Percentiles rank a stretch among this genome's conserved stretches.
phyloP scores from a whole-genome alignment of 2,113 vertebrate genomes.

The Cyphotilapia sp. region DNA sequence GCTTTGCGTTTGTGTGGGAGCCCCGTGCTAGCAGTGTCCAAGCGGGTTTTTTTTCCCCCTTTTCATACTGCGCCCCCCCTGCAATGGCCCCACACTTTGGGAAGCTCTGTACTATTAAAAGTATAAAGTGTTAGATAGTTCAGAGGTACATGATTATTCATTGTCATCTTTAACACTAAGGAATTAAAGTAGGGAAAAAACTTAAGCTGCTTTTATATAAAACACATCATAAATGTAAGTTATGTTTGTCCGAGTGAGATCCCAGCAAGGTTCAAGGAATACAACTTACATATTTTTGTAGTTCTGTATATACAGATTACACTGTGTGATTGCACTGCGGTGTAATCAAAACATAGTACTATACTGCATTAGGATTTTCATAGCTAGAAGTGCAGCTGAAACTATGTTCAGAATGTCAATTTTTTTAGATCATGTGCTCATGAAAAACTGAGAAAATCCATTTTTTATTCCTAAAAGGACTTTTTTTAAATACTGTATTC shows the following conservation, averaged over 20 bases:
- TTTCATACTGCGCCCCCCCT: too few relatives aligned
- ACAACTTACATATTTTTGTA: not conserved
- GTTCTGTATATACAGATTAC: not conserved
- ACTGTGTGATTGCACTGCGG: accelerated
- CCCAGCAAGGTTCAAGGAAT: not conserved
- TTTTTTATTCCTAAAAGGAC: not conserved
- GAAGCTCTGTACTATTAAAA: not conserved
- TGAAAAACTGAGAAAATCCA: not conserved
- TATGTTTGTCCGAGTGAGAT: not conserved
- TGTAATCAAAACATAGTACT: not conserved
- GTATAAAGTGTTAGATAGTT: not conserved
- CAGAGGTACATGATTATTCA: not conserved
- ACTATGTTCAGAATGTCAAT: not conserved
- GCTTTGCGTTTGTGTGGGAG: too few relatives aligned
- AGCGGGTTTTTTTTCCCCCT: accelerated
- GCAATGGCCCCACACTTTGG: too few relatives aligned
- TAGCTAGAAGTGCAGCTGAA: not conserved
- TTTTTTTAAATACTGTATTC: not conserved
- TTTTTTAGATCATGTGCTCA: not conserved
- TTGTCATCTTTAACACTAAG: not conserved
- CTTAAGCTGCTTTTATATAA: not conserved
- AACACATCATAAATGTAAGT: not conserved
- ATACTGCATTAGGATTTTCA: not conserved
- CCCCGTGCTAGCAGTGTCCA: too few relatives aligned
- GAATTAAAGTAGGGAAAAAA: not conserved